These are phyloP conservation scores for Amblyraja radiata DNA, from an alignment of 2,797 vertebrate species.

Conservation along the genomic window DNA sequence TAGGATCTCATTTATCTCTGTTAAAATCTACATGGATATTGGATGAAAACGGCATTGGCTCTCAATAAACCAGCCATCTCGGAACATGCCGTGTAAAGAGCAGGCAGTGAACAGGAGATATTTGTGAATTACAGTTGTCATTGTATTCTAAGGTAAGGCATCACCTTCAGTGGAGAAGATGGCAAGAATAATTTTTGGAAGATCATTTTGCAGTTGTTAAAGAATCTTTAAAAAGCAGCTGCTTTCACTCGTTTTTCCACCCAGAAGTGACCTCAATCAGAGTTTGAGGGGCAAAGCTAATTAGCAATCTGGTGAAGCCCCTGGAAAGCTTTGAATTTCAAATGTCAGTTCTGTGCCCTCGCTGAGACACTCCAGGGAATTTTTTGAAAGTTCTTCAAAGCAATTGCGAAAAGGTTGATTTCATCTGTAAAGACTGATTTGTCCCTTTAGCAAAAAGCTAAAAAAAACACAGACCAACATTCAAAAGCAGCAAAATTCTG, in stretches of 20 bases:
- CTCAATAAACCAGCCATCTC: not conserved
- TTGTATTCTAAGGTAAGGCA: not conserved
- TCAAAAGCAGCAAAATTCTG: constrained; percentile 41
- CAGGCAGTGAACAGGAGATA: not conserved
- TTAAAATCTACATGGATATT: not conserved
- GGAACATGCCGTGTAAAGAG: not conserved
- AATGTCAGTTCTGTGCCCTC: constrained; percentile 48
- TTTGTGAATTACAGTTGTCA: not conserved
- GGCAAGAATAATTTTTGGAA: constrained; percentile 47
- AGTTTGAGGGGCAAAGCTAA: constrained; percentile 42
- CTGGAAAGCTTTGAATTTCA: constrained; percentile 45
- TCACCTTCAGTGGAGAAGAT: not conserved
- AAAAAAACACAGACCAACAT: constrained; percentile 38
- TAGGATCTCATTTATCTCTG: not conserved
- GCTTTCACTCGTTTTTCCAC: not conserved
- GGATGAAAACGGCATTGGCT: not conserved
- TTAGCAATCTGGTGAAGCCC: constrained; percentile 46
- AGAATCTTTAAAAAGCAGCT: constrained; percentile 46
- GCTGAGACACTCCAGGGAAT: not conserved
- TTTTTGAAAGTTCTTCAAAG: constrained; percentile 39
- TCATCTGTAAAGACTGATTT: constrained; percentile 37
- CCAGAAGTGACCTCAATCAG: constrained; percentile 27
- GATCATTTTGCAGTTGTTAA: constrained; percentile 48
- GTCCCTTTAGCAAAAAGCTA: constrained; percentile 27
- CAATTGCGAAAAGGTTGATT: constrained; percentile 40